phyloP scores from a whole-genome alignment of 2,888 invertebrate species.

The Brassicogethes aeneus region DNA sequence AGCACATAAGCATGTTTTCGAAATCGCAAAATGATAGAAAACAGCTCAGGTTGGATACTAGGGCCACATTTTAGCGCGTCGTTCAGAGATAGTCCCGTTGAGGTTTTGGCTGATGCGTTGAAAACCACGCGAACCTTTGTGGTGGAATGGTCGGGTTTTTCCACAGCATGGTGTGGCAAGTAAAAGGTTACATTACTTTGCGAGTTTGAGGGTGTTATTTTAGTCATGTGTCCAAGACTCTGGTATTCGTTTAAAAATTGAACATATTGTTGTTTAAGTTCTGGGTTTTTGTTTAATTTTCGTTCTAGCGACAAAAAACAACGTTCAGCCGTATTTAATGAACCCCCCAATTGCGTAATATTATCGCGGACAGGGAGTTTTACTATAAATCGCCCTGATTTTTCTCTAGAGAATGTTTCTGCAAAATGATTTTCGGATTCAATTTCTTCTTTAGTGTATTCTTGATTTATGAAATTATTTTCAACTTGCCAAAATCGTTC shows the following conservation, averaged over 20 bases:
- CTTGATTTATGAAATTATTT: conserved; percentile 5
- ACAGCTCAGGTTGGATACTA: conserved; percentile 12
- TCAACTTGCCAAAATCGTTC: conserved; percentile 19
- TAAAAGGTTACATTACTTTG: conserved; percentile 8
- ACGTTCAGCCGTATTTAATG: conserved; percentile 7
- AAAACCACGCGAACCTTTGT: conserved; percentile 18
- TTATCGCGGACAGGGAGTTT: conserved; percentile 11
- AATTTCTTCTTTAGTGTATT: conserved; percentile 13
- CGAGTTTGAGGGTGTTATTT: conserved; percentile 2
- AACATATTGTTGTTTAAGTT: conserved; percentile 8
- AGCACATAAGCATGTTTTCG: conserved; percentile 10
- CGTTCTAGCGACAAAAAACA: conserved; percentile 12
- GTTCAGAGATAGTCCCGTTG: conserved; percentile 13
- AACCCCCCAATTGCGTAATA: conserved; percentile 9
- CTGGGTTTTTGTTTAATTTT: conserved; percentile 6
- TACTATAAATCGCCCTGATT: conserved; percentile 14
- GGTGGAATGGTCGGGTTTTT: conserved; percentile 9
- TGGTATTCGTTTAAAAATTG: conserved; percentile 15
- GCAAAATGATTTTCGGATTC: conserved; percentile 16
- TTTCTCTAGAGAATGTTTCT: conserved; percentile 4
- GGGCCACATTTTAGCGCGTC: conserved; percentile 12
- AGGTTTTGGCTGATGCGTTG: conserved; percentile 14
- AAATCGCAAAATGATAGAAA: conserved; percentile 14
- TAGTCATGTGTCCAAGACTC: conserved; percentile 14
- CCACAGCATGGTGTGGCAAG: conserved; percentile 17